These are phyloP conservation scores for Dreissena rostriformis DNA, from an alignment of 1,140 invertebrate genomes.

Conservation along the genomic window DNA sequence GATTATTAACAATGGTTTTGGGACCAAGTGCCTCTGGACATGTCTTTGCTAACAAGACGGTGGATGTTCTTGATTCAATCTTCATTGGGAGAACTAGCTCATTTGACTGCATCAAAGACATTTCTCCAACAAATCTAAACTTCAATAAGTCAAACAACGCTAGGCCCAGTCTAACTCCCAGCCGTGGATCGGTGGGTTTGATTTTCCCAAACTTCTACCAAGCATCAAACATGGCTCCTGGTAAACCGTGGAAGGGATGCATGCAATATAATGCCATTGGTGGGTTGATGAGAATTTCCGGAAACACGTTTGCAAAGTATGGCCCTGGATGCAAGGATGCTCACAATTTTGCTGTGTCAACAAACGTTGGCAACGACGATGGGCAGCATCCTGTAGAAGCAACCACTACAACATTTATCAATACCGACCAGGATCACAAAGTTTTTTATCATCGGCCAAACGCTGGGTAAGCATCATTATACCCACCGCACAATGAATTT, in stretches of 20 bases:
- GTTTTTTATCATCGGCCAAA: conserved; percentile 69
- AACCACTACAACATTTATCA: conserved; percentile 8
- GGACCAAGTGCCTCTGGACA: conserved; percentile 63
- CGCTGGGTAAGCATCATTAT: conserved; percentile 61
- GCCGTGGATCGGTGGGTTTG: conserved; percentile 29
- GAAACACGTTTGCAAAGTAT: conserved; percentile 66
- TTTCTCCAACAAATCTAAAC: conserved; percentile 9
- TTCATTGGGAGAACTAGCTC: conserved; percentile 65
- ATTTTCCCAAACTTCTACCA: conserved; percentile 47
- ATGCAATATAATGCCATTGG: conserved; percentile 49
- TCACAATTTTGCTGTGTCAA: conserved; percentile 63
- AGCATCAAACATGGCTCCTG: conserved; percentile 40
- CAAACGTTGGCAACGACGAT: conserved; percentile 71
- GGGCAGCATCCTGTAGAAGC: conserved; percentile 68
- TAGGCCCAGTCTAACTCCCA: neutral
- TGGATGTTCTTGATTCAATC: conserved; percentile 56
- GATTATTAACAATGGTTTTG: conserved; percentile 65
- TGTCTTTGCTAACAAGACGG: conserved; percentile 60
- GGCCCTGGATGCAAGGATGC: conserved; percentile 40
- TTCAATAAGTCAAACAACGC: neutral
- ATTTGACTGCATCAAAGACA: conserved; percentile 42
- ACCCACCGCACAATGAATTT: no score
- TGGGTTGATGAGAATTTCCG: conserved; percentile 29
- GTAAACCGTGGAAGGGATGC: conserved; percentile 32
- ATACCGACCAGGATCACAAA: conserved; percentile 63